Percentiles rank a stretch among this genome's conserved stretches.
Conservation (phyloP, 2,797 vertebrate genomes). For the Sebastes nivosus region DNA sequence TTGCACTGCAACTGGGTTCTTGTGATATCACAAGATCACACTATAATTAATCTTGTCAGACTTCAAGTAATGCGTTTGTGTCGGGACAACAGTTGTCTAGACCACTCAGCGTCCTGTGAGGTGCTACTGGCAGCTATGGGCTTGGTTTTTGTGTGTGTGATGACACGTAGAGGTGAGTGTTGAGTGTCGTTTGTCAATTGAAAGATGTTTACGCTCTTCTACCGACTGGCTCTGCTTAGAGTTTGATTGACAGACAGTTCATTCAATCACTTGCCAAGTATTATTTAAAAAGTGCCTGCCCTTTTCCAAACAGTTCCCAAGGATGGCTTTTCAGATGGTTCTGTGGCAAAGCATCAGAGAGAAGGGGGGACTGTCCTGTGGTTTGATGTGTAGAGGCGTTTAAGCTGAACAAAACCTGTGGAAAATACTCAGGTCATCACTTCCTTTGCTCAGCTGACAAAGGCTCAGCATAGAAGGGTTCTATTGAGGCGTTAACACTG, state of each 20-base stretch:
- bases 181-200: too few species aligned
- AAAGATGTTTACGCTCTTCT: not conserved
- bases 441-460: not conserved
- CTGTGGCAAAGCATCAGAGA: not conserved
- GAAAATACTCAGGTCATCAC: not conserved
- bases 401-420: not conserved
- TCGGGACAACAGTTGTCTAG: not conserved
- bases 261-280: not conserved
- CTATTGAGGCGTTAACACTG: not conserved
- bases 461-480: not conserved
- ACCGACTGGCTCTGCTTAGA: fast-evolving
- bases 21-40: not conserved
- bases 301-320: not conserved
- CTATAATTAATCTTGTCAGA: not conserved
- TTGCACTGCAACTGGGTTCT: not conserved
- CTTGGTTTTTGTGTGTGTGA: too few species aligned
- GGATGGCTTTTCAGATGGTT: not conserved
- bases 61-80: not conserved
- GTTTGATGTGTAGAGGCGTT: not conserved
- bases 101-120: not conserved
- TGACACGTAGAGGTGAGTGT: too few species aligned
- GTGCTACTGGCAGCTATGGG: not conserved
- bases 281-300: not conserved
- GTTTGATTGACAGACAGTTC: not conserved
- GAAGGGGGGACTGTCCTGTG: not conserved